Base-by-base conservation (phyloP, 2,797 vertebrate species). In the Sphenodon punctatus region DNA sequence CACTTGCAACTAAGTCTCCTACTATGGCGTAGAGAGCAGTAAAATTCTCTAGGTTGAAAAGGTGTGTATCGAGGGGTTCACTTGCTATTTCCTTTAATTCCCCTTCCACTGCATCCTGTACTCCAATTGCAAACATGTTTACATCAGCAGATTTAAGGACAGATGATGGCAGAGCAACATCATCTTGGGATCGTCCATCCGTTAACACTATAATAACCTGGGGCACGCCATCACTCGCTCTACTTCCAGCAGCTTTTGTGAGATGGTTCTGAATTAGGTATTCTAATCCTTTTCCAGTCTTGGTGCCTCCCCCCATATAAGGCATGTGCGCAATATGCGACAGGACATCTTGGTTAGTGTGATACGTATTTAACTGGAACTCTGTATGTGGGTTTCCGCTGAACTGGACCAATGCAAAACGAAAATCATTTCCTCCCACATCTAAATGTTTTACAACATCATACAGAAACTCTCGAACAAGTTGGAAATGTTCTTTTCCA, bases 31-130 rank as follows among this genome's bases (percentile, higher is more conserved):
- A 93, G 87, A 98, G 97, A 59, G 96, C 83, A 10, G 94, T 94
- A 80, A 97, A 96, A 92, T 97, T 96, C 89, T 97, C 96, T 96
- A 98, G 95, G 93, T 94, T 97, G 96, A 97, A 98, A 79, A 97
- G 85, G 66, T 97, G 96, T 79, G 19, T 87, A 80, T 95, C 80
- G 66, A 95, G 89, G 8, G 97, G 97, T 61, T 91, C 87, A 36
- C 96, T 97, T 6, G 96, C 97, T 93, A 97, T 96, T 93, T 97
- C 96, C 93, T 93, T 96, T 67, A 98, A 91, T 48, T 97, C 93
- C 80, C 87, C 94, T 94, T 97, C 95, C 79, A 96, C 94, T 2
- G 97, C 95, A 42, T 97, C 96, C 95, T 97, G 96, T 89, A 98
- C 94, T 86, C 97, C 97, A 51, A 98, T 90, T 16, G 97, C 97